Conservation (phyloP, 2,113 vertebrate genomes). For the Megaleporinus macrocephalus region DNA sequence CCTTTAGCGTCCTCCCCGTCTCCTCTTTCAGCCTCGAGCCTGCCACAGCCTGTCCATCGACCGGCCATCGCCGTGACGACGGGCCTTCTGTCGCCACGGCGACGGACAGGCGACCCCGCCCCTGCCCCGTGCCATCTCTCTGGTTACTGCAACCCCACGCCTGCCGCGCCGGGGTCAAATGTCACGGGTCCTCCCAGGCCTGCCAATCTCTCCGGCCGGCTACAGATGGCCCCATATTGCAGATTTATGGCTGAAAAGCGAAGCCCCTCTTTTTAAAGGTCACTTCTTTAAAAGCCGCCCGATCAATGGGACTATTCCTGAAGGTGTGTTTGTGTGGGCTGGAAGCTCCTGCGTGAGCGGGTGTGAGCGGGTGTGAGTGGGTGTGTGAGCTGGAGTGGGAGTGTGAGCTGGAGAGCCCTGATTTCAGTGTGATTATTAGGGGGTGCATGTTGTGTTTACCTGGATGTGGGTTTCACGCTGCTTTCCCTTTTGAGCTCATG, state of each 20-base stretch:
- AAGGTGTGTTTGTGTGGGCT: constrained; percentile 64
- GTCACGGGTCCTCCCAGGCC: constrained; percentile 70
- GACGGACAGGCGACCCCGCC: constrained; percentile 72
- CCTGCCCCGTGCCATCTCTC: constrained; percentile 63
- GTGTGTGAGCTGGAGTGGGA: neutral
- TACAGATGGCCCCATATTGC: constrained; percentile 91
- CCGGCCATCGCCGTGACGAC: constrained; percentile 69
- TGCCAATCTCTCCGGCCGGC: constrained; percentile 79
- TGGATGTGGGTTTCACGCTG: too few relatives aligned
- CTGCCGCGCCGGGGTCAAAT: constrained; percentile 84
- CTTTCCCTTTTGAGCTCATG: too few relatives aligned
- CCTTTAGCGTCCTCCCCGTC: neutral
- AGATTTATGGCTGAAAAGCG: constrained; percentile 89
- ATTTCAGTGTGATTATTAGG: too few relatives aligned
- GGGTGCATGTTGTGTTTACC: too few relatives aligned
- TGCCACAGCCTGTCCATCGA: constrained; percentile 64
- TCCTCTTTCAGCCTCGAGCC: constrained; percentile 63
- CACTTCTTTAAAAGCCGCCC: constrained; percentile 89
- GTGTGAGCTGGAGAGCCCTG: neutral
- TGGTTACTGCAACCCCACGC: constrained; percentile 79
- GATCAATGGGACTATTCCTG: constrained; percentile 81
- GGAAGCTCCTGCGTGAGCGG: constrained; percentile 59
- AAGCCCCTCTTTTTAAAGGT: constrained; percentile 84
- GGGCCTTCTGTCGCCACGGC: constrained; percentile 73
- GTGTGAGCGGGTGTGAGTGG: constrained; percentile 49